These are phyloP conservation scores for Stratiolaelaps scimitus DNA, from an alignment of 1,140 invertebrate species.

Conservation along the genomic window DNA sequence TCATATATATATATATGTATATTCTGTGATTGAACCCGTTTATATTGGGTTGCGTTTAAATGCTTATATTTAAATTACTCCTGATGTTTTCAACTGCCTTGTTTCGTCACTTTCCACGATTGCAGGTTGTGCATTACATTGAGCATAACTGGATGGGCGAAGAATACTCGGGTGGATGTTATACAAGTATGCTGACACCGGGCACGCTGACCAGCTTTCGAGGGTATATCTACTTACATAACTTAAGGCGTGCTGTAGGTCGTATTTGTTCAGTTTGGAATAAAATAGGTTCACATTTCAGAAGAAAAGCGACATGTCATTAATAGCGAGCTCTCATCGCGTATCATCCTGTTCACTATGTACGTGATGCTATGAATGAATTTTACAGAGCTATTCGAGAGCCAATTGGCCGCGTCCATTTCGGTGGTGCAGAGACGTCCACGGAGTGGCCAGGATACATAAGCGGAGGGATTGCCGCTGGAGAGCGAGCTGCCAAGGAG, in stretches of 20 bases:
- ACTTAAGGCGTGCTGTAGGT: neutral
- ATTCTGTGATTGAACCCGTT: no score
- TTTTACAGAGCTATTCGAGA: slow-evolving; percentile 34
- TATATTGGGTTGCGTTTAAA: no score
- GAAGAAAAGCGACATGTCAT: no score
- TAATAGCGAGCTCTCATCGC: no score
- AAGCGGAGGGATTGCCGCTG: slow-evolving; percentile 44
- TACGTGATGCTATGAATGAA: neutral
- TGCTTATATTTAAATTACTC: slow-evolving; percentile 15
- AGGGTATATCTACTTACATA: slow-evolving; percentile 35
- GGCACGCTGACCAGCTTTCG: slow-evolving; percentile 42
- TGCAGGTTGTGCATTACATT: slow-evolving; percentile 40
- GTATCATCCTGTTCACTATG: neutral
- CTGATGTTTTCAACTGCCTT: no score
- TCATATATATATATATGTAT: no score
- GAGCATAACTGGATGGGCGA: slow-evolving; percentile 43
- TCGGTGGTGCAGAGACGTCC: slow-evolving; percentile 45
- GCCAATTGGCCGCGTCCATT: slow-evolving; percentile 39
- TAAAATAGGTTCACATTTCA: no score
- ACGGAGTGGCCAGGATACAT: slow-evolving; percentile 45
- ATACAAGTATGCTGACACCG: slow-evolving; percentile 41
- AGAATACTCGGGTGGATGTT: slow-evolving; percentile 43
- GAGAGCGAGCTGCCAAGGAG: slow-evolving; percentile 43
- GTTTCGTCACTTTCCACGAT: neutral
- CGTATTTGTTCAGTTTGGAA: no score